Evolutionary conservation across 1,140 invertebrate genomes (phyloP), one percentile per base, ranked within the genome.

Genomic region (Papilio machaon): DNA sequence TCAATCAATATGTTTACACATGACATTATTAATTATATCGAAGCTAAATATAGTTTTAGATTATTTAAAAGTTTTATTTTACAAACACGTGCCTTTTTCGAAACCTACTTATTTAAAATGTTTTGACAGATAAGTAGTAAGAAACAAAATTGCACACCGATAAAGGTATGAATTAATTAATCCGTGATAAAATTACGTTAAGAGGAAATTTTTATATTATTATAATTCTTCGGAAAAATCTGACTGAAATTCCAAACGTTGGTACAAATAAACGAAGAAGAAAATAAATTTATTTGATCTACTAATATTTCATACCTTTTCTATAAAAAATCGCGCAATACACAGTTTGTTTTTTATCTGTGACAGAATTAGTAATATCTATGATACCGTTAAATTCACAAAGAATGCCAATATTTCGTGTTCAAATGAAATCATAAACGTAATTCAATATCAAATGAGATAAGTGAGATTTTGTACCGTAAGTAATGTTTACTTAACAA

Each of bases 351-450:
- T 67, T 67, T 67, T 35, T 35, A 67, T 30, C 23, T 67, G 64
- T 67, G 64, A 64, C 60, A 67, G 30, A 67, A 35, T 35, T 67
- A 67, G 30, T 15, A 67, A 35, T 54, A 52, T 23, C 64, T 67
- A 67, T 35, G 64, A 30, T 67, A 35, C 23, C 23, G 64, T 67
- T 67, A 67, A 67, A 67, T 35, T 35, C 23, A 67, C 64, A 67
- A 70, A 8, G 23, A 70, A 70, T 70, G 23, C 13, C 10, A 35
- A 70, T 70, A 70, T 70, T 70, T 70, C 30, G 23, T 70, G 19
- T 13, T 54, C 15, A 17, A 54, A 54, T 52, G 15, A 64, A 64
- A 30, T 30, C 23, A 64, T 23, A 64, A 30, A 70, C 64, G 30
- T 35, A 38, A 70, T 4, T 70, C 13, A 35, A 70, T 35, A 70